Evolutionary conservation across 1,140 invertebrate species (phyloP).

Genomic region (Lethocerus indicus): DNA sequence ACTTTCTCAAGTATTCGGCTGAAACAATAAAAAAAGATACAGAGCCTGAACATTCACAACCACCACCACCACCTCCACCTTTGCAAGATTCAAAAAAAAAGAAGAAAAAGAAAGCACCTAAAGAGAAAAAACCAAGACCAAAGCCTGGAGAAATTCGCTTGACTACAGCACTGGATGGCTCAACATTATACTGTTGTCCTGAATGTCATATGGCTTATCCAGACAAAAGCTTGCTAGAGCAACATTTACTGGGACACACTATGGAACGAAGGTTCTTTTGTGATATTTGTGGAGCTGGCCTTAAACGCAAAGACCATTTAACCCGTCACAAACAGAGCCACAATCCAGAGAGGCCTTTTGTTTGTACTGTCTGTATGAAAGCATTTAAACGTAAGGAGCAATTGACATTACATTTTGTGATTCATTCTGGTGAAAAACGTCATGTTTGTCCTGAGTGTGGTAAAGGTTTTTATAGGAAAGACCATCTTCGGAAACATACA

Average conservation of each 20-base stretch:
- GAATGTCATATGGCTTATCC: constrained; percentile 76
- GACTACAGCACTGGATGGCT: constrained; percentile 64
- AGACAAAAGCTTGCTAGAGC: constrained; percentile 60
- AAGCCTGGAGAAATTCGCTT: constrained; percentile 68
- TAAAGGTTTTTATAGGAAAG: constrained; percentile 39
- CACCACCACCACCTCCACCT: constrained; percentile 22
- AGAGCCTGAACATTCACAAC: constrained; percentile 15
- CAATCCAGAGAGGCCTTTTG: constrained; percentile 32
- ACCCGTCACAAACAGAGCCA: constrained; percentile 33
- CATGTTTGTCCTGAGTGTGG: constrained; percentile 38
- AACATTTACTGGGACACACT: constrained; percentile 48
- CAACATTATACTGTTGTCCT: constrained; percentile 66
- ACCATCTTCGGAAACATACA: constrained; percentile 38
- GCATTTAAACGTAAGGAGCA: constrained; percentile 36
- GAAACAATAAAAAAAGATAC: constrained; percentile 55
- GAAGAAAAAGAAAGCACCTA: constrained; percentile 62
- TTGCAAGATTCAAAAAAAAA: constrained; percentile 48
- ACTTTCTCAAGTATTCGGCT: constrained; percentile 68
- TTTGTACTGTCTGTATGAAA: constrained; percentile 32
- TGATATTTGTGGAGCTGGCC: constrained; percentile 32
- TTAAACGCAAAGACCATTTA: constrained; percentile 32
- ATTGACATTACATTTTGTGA: constrained; percentile 33
- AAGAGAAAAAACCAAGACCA: constrained; percentile 60
- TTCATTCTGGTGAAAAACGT: constrained; percentile 25
- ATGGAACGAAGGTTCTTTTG: constrained; percentile 25